phyloP scores from a whole-genome alignment of 2,113 vertebrate genomes.

The Garra rufa region DNA sequence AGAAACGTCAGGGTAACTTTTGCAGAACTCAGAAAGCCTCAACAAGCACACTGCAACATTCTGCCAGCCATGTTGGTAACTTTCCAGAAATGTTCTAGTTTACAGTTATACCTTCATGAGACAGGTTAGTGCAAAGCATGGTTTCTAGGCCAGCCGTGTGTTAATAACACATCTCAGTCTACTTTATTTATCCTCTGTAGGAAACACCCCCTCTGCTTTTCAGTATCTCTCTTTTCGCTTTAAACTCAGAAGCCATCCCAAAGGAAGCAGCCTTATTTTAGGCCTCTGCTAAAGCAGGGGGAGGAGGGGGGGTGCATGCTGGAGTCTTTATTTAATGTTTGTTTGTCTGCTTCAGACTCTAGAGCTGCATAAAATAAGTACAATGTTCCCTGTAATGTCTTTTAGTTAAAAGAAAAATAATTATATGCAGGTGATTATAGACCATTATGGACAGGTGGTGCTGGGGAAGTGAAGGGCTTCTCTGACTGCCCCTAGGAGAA shows the following conservation, averaged over 20 bases:
- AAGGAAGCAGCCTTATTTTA: conserved; percentile 51
- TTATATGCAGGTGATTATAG: background rate
- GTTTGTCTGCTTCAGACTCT: background rate
- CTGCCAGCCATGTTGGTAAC: background rate
- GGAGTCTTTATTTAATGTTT: conserved; percentile 3
- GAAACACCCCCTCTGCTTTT: conserved; percentile 19
- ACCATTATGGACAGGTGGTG: background rate
- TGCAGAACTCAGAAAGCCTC: too few species aligned
- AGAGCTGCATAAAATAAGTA: background rate
- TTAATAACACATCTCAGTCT: conserved; percentile 12
- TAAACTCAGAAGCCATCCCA: conserved; percentile 50
- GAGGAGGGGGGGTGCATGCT: background rate
- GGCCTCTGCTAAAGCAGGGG: conserved; percentile 1
- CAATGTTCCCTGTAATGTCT: background rate
- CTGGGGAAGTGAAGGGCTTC: background rate
- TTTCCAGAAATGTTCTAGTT: background rate
- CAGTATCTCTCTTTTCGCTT: conserved; percentile 41
- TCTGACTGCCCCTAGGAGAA: background rate
- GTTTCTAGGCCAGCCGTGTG: conserved; percentile 47
- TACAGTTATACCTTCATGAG: background rate
- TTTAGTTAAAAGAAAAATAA: background rate
- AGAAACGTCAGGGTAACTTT: too few species aligned
- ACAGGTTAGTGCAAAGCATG: background rate
- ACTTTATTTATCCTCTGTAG: conserved; percentile 42
- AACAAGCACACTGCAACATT: too few species aligned